Percentiles rank a stretch among this genome's conserved stretches.
Conservation (phyloP, 1,140 invertebrate genomes). For the Camponotus vicinus region DNA sequence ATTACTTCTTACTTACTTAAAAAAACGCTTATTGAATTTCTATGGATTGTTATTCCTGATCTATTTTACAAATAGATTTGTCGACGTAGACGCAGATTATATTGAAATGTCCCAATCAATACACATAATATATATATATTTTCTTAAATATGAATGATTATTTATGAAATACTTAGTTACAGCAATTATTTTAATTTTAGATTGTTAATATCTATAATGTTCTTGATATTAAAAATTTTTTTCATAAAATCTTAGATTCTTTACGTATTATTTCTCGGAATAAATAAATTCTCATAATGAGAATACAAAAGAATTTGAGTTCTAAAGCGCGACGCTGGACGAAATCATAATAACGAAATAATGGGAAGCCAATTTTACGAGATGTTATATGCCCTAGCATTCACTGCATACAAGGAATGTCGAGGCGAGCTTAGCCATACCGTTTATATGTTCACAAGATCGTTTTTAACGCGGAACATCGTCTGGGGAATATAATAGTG, state of each 20-base stretch:
- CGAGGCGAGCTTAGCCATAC: slow-evolving; percentile 8
- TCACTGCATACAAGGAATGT: slow-evolving; percentile 21
- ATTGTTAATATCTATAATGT: background rate
- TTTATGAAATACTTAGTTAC: too few relatives aligned
- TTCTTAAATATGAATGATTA: background rate
- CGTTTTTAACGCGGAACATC: background rate
- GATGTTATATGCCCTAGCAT: slow-evolving; percentile 29
- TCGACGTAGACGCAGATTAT: background rate
- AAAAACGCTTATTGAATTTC: background rate
- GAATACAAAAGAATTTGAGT: slow-evolving; percentile 13
- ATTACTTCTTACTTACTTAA: slow-evolving; percentile 12
- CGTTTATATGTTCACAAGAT: slow-evolving; percentile 17
- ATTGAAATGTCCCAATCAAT: background rate
- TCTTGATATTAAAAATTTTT: background rate
- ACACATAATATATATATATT: background rate
- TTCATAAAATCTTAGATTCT: background rate
- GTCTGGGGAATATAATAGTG: background rate
- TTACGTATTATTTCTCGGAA: background rate
- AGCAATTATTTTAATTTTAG: background rate
- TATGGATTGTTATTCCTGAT: background rate
- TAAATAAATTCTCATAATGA: background rate
- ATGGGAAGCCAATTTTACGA: slow-evolving; percentile 29
- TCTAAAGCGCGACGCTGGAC: background rate
- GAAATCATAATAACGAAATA: slow-evolving; percentile 32
- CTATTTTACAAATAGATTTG: background rate